Evolutionary conservation across 2,797 vertebrate genomes (phyloP), one percentile per base, ranked within the genome.

Genomic region (Aphelocoma californica): DNA sequence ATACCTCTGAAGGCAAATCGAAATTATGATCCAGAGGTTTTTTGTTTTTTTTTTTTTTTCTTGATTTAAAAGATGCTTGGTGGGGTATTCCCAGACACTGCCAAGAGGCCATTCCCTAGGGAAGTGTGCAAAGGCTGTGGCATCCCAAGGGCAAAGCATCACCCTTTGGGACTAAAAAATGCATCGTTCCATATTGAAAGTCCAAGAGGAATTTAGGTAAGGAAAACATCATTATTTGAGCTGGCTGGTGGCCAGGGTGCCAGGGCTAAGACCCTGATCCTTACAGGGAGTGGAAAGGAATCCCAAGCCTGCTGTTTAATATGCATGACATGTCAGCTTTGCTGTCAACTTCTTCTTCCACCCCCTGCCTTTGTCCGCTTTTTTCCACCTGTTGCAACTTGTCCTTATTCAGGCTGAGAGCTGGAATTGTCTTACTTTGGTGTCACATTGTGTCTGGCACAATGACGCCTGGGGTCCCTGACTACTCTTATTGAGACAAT

Each of bases 321-420:
- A 90, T 77, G 92, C 93, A 93, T 92, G 95, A 92, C 93, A 86
- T 81, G 93, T 94, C 6, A 0, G 73, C 82, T 92, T 84, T 91
- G 80, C 91, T 93, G 81, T 93, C 95, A 93, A 75, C 67, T 86
- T 95, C 18, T 80, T 90, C 85, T 93, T 88, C 82, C 82, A 95
- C 73, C 95, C 92, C 40, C 77, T 73, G 81, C 77, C 86, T 93
- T 93, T 93, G 77, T 79, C 73, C 4, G 2, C 57, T 92, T 89
- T 77, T 86, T 86, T 16, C 92, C 95, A 97, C 95, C 95, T 97
- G 95, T 96, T 96, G 85, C 53, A 92, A 54, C 90, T 94, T 90
- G 81, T 96, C 91, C 81, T 86, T 57, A 28, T 10, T 42, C 28
- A 60, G 54, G 42, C 88, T 90, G 78, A 69, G 82, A 81, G 80